Evolutionary conservation across 2,797 vertebrate species (phyloP).

Genomic region (Tadarida brasiliensis): DNA sequence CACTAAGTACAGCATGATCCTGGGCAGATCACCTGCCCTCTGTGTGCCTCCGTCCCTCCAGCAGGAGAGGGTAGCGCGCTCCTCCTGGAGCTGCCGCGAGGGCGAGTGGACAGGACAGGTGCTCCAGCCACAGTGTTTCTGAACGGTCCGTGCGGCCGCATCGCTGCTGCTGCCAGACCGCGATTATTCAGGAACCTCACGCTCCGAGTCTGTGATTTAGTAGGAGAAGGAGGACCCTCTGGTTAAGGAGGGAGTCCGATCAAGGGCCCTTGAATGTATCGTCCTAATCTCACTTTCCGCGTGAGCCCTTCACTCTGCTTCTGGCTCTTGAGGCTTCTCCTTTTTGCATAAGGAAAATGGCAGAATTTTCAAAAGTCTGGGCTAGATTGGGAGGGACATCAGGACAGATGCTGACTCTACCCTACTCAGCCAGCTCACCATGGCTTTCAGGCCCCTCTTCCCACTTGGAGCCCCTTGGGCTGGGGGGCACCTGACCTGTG

Average conservation of each 20-base stretch:
- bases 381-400: neutral
- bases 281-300: neutral
- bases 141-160: neutral
- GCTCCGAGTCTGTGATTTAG: neutral
- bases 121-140: too few species aligned
- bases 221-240: neutral
- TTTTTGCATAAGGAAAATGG: neutral
- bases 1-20: slow-evolving; percentile 25
- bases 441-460: neutral
- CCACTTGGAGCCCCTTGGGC: neutral
- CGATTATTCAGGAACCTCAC: neutral
- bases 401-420: neutral
- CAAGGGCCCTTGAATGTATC: neutral
- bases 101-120: neutral
- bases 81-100: neutral
- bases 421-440: neutral
- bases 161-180: neutral
- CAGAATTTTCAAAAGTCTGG: neutral
- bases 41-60: neutral
- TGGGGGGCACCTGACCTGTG: neutral
- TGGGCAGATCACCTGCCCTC: neutral
- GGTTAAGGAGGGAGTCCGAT: neutral
- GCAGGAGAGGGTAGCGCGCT: neutral
- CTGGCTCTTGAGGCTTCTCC: neutral
- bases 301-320: neutral